Conservation (phyloP, 2,797 vertebrate genomes). For the Thripadectes ignobilis region DNA sequence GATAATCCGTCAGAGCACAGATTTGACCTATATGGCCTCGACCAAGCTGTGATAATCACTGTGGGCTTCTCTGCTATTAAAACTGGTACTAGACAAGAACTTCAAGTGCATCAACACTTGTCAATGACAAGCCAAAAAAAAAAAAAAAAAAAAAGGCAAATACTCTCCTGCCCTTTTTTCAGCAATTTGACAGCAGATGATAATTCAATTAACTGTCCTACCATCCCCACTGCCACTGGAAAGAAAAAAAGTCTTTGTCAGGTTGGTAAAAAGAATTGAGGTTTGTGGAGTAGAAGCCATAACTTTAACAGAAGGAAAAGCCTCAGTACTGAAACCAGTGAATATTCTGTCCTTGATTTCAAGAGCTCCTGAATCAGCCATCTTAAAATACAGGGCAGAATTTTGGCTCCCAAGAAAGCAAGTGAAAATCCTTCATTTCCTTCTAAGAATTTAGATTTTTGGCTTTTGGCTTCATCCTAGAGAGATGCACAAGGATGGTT, state of each 20-base stretch:
- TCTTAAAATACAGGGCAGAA: background rate
- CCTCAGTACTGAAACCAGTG: background rate
- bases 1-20: background rate
- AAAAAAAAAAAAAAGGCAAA: background rate
- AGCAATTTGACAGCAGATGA: constrained; percentile 3
- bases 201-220: constrained; percentile 42
- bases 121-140: background rate
- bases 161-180: background rate
- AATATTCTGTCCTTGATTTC: background rate
- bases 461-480: background rate
- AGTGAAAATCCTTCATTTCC: background rate
- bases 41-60: background rate
- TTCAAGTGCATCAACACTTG: constrained; percentile 17
- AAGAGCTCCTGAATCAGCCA: background rate
- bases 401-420: background rate
- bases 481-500: background rate
- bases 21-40: background rate
- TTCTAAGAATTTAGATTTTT: background rate
- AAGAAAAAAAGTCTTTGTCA: constrained; percentile 7
- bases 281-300: background rate
- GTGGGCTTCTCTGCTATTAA: background rate
- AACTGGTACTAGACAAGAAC: background rate
- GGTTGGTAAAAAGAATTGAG: background rate
- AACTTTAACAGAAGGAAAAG: background rate
- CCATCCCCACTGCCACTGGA: background rate